Base-by-base conservation (phyloP, 30 jellyfish, hydroid and myxozoan species). In the Chrysaora quinquecirrha region DNA sequence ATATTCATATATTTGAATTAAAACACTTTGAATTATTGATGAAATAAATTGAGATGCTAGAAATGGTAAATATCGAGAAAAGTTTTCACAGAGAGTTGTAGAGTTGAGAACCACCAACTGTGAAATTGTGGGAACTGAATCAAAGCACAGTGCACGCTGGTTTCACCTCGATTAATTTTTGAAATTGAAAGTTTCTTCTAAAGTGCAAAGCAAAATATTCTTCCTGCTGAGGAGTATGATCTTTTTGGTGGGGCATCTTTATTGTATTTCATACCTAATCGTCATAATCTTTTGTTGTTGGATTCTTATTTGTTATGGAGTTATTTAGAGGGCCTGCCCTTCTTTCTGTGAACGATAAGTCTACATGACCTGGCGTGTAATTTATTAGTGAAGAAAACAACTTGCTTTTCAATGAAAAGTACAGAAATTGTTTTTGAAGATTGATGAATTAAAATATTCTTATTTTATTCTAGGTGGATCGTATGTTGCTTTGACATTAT, bases 401-500 rank as follows among this genome's bases (percentile, higher is more conserved):
- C 19, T 58, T 7, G 7, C 11, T n/a, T n/a, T 58, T 58, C 33
- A 58, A 58, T 3, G 71, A 19, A n/a, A n/a, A n/a, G n/a, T n/a
- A n/a, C n/a, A n/a, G n/a, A 19, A 58, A 58, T 58, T 7, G 71
- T 3, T n/a, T 3, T n/a, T 58, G 71, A 20, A 58, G 19, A 58
- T 64, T 64, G 61, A 20, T 32, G 76, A 22, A 18, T 72, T 71
- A 84, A 70, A 35, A 30, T 75, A 49, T 76, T 3, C 29, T 14
- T 11, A 50, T 78, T 85, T 87, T 19, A 29, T 80, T 82, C 54
- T 34, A 93, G 98, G 98, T 80, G 97, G 96, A 30, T 87, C 95
- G 14, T 93, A 67, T 66, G 98, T 93, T 20, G 97, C 98, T 19
- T 64, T 93, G 72, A 93, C 98, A n/a, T 74, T 93, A 22, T 95